Evolutionary conservation across 1,140 invertebrate species (phyloP), one percentile per base, ranked within the genome.

Genomic region (Heliconius congener): DNA sequence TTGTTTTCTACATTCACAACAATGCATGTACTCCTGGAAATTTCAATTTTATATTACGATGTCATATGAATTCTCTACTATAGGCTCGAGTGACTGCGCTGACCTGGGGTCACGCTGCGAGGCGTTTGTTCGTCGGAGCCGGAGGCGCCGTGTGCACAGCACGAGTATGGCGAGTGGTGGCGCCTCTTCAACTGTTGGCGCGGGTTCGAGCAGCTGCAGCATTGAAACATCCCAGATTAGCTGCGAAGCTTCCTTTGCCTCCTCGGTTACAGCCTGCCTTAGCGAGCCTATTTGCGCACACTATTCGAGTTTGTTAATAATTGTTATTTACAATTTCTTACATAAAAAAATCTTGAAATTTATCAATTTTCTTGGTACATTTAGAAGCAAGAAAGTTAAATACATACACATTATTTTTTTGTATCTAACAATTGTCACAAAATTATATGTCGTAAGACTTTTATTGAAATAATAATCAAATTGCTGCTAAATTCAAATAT

Each of bases 81-180:
- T 85, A 98, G 97, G 96, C 97, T 84, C 96, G 97, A 8, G 97
- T 99, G 55, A 98, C 98, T 52, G 98, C 98, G 8, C 95, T 99
- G 84, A 99, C 99, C 1, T 99, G 99, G 99, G 99, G 98, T 46
- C 99, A 99, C 95, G 99, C 99, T 92, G 99, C 99, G 87, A 97
- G 98, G 83, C 95, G 98, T 3, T 93, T 99, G 46, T 99, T 99
- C 91, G 96, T 99, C 42, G 98, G 98, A 18, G 98, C 98, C 18
- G 99, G 99, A 18, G 95, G 96, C 9, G 96, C 97, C 86, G 96
- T 98, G 84, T 98, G 99, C 91, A 98, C 99, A 72, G 98, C 98
- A 39, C 98, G 99, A 96, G 97, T 99, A 16, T 98, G 97, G 78
- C 96, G 98, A 74, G 96, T 97, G 52, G 97, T 99, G 50, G 98